Base-by-base conservation (phyloP, 2,888 invertebrate species). In the Drosophila sordidapex region DNA sequence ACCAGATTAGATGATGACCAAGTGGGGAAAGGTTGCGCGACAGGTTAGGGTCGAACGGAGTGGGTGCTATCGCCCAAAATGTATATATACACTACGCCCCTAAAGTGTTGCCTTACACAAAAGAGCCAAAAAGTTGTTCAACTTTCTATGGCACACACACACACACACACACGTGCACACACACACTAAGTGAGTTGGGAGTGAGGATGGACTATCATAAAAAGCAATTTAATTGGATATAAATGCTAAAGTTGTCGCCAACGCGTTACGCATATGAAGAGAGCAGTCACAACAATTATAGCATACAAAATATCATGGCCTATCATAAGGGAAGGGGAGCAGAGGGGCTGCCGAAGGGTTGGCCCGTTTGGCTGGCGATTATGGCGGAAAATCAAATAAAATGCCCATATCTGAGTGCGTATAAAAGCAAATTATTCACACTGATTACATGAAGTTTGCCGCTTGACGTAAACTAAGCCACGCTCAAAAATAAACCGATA, bases 361-460 rank as follows among this genome's bases (percentile, higher is more conserved):
- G 40, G 27, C 15, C 33, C 33, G 13, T 58, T 38, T 13, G 38
- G 33, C 21, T 43, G 59, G 57, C 65, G 70, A 79, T 75, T 64
- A 79, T 79, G 75, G 60, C 10, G 25, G 21, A 57, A 63, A 75
- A 71, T 70, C 80, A 71, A 80, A 80, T 80, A 81, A 81, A 81
- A 81, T 69, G 54, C 40, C 64, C 71, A 87, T 84, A 89, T 87
- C 83, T 68, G 70, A 68, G 73, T 49, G 67, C 60, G 66, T 69
- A 83, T 82, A 75, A 83, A 82, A 83, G 68, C 81, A 82, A 89
- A 89, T 86, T 89, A 89, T 86, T 86, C 87, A 87, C 87, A 86
- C 87, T 86, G 85, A 86, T 86, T 86, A 84, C 76, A 82, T 76
- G 51, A 81, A 86, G 73, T 78, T 83, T 86, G 78, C 58, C 69